Evolutionary conservation across 2,113 vertebrate species (phyloP).

Genomic region (Phodopus roborovskii): DNA sequence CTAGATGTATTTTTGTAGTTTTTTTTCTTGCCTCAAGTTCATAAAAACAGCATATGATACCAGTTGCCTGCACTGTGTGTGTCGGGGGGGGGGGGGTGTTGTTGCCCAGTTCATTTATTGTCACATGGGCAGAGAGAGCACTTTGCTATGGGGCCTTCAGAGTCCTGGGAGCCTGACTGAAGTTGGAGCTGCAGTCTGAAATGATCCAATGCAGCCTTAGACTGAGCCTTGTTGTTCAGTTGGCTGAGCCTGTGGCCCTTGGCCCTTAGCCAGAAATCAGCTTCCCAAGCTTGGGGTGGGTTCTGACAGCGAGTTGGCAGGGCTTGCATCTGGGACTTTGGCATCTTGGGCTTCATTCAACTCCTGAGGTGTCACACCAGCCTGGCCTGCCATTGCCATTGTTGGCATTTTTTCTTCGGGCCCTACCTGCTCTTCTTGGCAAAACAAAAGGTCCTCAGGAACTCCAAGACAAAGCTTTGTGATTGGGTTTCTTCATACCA

Average conservation of each 20-base stretch:
- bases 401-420: neutral
- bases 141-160: neutral
- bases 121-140: neutral
- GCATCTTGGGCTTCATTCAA: neutral
- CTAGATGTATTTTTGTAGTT: neutral
- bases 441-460: neutral
- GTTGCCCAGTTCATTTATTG: neutral
- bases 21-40: neutral
- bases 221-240: neutral
- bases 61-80: neutral
- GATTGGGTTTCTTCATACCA: neutral
- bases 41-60: neutral
- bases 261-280: neutral
- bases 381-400: too few relatives aligned
- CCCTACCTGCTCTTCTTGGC: neutral
- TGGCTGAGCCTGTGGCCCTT: neutral
- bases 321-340: neutral
- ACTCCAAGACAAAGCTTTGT: neutral
- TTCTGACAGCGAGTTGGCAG: neutral
- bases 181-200: neutral
- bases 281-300: neutral
- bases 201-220: too few relatives aligned
- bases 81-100: accelerated
- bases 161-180: neutral
- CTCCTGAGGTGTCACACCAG: neutral